Evolutionary conservation across 2,888 invertebrate species (phyloP), one percentile per base, ranked within the genome.

Genomic region (Blera fallax): DNA sequence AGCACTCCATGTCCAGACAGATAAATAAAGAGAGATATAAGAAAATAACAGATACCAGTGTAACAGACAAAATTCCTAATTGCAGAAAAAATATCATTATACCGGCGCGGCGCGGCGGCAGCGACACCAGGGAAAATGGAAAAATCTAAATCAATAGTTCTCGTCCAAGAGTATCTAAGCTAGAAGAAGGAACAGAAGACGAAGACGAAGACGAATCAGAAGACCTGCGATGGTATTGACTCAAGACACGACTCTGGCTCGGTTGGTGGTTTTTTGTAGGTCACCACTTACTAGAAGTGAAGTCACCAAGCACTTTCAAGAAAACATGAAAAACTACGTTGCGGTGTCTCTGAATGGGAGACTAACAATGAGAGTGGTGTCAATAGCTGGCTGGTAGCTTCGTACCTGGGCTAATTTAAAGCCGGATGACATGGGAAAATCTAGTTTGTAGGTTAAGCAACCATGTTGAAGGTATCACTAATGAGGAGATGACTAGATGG

Each of bases 391-490:
- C 43, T 67, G 37, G 72, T 77, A 54, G 45, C 18, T 78, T 73
- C 50, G 21, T 73, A 69, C 52, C 78, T 73, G 78, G 40, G 78
- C 78, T 29, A 73, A 83, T 83, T 78, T 48, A 62, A 72, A 73
- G 48, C 78, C 65, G 78, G 78, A 65, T 78, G 73, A 78, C 78
- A 73, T 78, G 78, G 54, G 78, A 83, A 78, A 83, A 83, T 73
- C 54, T 73, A 67, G 83, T 78, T 83, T 78, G 78, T 78, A 67
- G 83, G 83, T 83, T 83, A 83, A 62, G 73, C 78, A 78, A 83
- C 67, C 32, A 52, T 24, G 60, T n/a, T 14, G 37, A 48, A 27
- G 45, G 34, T 54, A 34, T 18, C 16, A n/a, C 78, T 78, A 69
- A 78, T 78, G 73, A 78, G 62, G 18, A 37, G 52, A 40, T 54